These are phyloP conservation scores for Corythoichthys intestinalis DNA, from an alignment of 2,113 vertebrate species.

Conservation along the genomic window DNA sequence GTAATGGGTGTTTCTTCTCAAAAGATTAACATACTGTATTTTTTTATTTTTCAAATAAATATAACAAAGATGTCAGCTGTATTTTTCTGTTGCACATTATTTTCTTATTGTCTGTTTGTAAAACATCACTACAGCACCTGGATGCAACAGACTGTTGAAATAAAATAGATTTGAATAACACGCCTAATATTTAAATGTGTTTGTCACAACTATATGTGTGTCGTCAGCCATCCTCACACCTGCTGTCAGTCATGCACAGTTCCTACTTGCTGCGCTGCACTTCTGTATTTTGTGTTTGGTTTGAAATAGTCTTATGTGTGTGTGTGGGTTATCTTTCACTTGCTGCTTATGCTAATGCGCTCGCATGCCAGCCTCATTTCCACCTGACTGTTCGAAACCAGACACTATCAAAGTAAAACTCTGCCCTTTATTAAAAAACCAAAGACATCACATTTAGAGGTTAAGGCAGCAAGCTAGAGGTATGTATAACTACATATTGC, in stretches of 20 bases:
- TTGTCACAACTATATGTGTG: conserved; percentile 18
- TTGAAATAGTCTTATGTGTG: neutral
- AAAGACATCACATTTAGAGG: conserved; percentile 19
- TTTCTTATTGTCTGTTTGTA: neutral
- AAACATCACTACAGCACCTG: neutral
- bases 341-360: conserved; percentile 38
- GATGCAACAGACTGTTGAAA: conserved; percentile 5
- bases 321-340: conserved; percentile 26
- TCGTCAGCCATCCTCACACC: conserved; percentile 40
- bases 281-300: conserved; percentile 51
- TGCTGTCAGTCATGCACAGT: conserved; percentile 39
- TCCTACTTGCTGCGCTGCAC: conserved; percentile 50
- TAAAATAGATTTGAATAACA: conserved; percentile 1
- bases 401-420: conserved; percentile 18
- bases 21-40: neutral
- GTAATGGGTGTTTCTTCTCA: neutral
- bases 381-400: conserved; percentile 17
- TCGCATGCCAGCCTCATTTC: conserved; percentile 28
- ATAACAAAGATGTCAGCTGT: neutral
- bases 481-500: conserved; percentile 29
- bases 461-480: conserved; percentile 27
- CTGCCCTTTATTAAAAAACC: conserved; percentile 27
- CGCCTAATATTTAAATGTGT: conserved; percentile 45
- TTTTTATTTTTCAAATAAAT: conserved; percentile 7
- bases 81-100: neutral